These are phyloP conservation scores for Gallinago jamesoni DNA, from an alignment of 2,113 vertebrate species.

Conservation along the genomic window DNA sequence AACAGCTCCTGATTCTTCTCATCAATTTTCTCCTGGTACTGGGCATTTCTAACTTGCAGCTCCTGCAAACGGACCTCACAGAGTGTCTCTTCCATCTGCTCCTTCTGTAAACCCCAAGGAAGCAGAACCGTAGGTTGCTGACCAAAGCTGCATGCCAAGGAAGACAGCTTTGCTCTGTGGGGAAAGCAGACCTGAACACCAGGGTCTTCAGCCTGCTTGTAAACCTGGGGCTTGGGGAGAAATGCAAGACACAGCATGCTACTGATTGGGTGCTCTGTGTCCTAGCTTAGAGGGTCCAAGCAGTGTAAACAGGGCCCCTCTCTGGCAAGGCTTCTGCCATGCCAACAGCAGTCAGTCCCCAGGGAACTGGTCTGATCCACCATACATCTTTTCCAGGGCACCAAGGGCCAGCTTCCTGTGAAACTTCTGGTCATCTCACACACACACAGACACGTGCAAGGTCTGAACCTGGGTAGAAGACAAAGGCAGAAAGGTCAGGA, in stretches of 20 bases:
- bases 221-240: not conserved
- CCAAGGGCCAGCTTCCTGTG: not conserved
- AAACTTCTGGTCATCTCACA: not conserved
- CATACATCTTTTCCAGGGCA: not conserved
- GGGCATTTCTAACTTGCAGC: constrained; percentile 77
- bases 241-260: rapidly evolving
- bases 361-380: not conserved
- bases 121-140: not conserved
- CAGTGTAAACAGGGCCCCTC: not conserved
- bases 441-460: not conserved
- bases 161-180: not conserved
- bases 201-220: not conserved
- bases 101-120: constrained; percentile 66
- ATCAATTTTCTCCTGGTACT: constrained; percentile 70
- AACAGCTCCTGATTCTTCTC: constrained; percentile 73
- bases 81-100: constrained; percentile 71
- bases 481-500: not conserved
- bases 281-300: not conserved
- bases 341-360: not conserved
- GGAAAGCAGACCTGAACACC: not conserved
- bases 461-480: not conserved
- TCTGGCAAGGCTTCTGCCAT: not conserved
- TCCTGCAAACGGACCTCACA: constrained; percentile 74
- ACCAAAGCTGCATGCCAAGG: not conserved
- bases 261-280: not conserved